These are phyloP conservation scores for Neomorphus geoffroyi DNA, from an alignment of 2,797 vertebrate genomes.

Conservation along the genomic window DNA sequence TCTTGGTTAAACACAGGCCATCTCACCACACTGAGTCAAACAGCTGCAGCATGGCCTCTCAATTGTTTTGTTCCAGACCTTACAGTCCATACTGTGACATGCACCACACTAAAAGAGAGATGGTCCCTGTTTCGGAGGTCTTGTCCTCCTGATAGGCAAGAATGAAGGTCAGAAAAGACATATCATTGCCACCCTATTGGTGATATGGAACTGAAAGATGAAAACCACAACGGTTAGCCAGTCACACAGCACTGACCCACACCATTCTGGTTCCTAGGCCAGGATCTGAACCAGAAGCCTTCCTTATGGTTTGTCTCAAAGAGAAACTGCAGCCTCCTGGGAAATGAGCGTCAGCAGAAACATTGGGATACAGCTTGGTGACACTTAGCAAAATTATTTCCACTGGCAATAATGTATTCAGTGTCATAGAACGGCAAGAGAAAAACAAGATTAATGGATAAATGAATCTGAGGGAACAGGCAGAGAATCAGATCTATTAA, in stretches of 20 bases:
- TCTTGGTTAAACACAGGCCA: background rate
- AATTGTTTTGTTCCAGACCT: background rate
- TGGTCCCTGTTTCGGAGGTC: background rate
- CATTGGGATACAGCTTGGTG: background rate
- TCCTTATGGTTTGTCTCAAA: background rate
- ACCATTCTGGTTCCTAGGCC: background rate
- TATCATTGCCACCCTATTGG: background rate
- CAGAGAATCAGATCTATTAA: background rate
- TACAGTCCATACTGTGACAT: background rate
- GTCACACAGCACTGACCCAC: background rate
- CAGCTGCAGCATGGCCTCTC: background rate
- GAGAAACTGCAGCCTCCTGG: background rate
- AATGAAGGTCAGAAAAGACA: background rate
- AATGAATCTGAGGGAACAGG: background rate
- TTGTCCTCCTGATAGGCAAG: background rate
- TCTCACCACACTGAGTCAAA: background rate
- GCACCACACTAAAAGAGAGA: background rate
- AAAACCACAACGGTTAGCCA: background rate
- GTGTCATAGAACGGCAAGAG: background rate
- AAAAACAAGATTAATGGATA: background rate
- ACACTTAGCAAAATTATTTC: background rate
- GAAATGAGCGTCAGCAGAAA: background rate
- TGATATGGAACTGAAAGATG: background rate
- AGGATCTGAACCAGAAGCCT: background rate
- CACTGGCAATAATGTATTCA: background rate